These are phyloP conservation scores for Tachypleus tridentatus DNA, from an alignment of 1,140 invertebrate species.

Conservation along the genomic window DNA sequence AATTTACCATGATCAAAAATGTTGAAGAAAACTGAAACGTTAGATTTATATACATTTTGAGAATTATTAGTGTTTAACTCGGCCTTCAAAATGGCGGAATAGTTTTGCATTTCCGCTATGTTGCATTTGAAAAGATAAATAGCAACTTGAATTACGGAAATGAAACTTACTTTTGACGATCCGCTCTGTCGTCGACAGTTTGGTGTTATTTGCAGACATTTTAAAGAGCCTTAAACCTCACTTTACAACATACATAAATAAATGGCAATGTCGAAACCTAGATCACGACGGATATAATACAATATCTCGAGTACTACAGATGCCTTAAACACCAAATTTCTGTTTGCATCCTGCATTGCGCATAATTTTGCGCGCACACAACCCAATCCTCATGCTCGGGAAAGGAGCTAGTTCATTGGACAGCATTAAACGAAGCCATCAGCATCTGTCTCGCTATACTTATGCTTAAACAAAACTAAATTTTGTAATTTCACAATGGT, in stretches of 20 bases:
- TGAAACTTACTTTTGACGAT: slow-evolving; percentile 55
- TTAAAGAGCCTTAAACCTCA: slow-evolving; percentile 12
- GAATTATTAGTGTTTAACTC: no score
- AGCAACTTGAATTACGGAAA: background rate
- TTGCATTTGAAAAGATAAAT: no score
- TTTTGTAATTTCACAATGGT: no score
- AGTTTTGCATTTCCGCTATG: no score
- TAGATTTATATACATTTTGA: no score
- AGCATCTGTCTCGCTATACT: no score
- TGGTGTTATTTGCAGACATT: slow-evolving; percentile 28
- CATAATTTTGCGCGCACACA: slow-evolving; percentile 25
- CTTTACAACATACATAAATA: slow-evolving; percentile 21
- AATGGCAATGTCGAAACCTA: slow-evolving; percentile 10
- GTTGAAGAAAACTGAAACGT: no score
- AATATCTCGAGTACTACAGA: slow-evolving; percentile 13
- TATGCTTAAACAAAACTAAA: no score
- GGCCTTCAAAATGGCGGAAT: no score
- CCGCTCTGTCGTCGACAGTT: slow-evolving; percentile 55
- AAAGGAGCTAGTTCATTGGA: no score
- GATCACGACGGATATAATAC: slow-evolving; percentile 16
- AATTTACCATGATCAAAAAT: no score
- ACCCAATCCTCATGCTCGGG: slow-evolving; percentile 11
- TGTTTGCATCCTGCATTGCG: slow-evolving; percentile 25
- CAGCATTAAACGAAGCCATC: no score
- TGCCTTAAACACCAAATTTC: slow-evolving; percentile 23